Conservation (phyloP, 2,113 vertebrate genomes). For the Dicaeum eximium region DNA sequence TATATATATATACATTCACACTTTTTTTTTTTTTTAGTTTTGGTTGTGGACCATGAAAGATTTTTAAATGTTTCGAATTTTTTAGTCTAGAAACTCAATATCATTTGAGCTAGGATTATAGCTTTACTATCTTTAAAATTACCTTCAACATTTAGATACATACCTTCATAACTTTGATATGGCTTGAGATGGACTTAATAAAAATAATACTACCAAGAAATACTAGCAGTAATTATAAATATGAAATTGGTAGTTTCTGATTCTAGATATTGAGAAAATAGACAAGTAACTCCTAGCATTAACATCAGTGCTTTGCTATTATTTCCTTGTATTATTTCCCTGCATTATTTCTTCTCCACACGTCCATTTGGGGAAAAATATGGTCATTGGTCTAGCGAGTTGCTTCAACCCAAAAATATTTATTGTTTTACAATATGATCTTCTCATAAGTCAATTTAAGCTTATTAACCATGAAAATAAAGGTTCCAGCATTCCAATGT, state of each 20-base stretch:
- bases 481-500: background rate
- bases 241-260: background rate
- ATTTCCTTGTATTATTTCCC: too few relatives aligned
- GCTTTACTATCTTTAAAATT: background rate
- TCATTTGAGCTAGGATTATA: background rate
- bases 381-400: background rate
- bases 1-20: too few relatives aligned
- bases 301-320: background rate
- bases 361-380: background rate
- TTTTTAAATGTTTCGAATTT: background rate
- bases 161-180: background rate
- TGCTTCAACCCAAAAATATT: background rate
- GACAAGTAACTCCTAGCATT: background rate
- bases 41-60: background rate
- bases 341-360: background rate
- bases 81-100: background rate
- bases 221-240: background rate
- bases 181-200: background rate
- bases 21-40: too few relatives aligned
- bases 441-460: background rate
- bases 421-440: background rate
- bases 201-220: background rate
- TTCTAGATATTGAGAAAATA: background rate
- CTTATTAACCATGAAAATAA: background rate
- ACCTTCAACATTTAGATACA: background rate